A percentile compares a stretch with the other conserved stretches of the same genome.
phyloP scores from a whole-genome alignment of 2,113 vertebrate genomes.

The Pollimyrus isidori region DNA sequence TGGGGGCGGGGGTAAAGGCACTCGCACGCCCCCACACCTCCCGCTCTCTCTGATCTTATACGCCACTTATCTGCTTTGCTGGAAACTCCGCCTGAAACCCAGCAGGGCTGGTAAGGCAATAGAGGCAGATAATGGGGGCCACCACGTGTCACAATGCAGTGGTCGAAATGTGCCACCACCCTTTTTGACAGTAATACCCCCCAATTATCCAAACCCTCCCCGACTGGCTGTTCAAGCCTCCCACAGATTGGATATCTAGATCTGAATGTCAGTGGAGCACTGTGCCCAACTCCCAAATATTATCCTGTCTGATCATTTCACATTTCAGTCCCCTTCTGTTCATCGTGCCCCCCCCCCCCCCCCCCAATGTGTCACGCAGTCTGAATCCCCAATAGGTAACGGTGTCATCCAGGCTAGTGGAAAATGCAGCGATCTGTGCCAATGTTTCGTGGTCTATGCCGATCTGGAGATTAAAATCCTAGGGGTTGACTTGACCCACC shows the following conservation, averaged over 20 bases:
- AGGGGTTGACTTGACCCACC: neutral
- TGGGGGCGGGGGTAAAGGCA: neutral
- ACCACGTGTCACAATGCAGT: neutral
- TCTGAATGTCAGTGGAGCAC: neutral
- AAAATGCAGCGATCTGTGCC: neutral
- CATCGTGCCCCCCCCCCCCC: neutral
- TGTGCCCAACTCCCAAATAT: neutral
- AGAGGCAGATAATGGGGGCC: neutral
- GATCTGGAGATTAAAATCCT: neutral
- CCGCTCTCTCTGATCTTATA: conserved; percentile 12
- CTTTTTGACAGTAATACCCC: neutral
- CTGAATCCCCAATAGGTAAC: neutral
- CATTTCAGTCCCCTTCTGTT: neutral
- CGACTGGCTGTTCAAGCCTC: neutral
- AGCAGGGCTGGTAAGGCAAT: neutral
- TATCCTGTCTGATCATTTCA: neutral
- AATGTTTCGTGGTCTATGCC: neutral
- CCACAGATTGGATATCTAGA: neutral
- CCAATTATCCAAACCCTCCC: neutral
- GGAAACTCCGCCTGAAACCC: neutral
- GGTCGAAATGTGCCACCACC: neutral
- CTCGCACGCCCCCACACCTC: neutral
- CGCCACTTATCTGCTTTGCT: neutral
- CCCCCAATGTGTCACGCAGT: neutral
- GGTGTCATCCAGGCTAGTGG: neutral